Conservation (phyloP, 1,140 invertebrate genomes). For the Zaprionus camerounensis region DNA sequence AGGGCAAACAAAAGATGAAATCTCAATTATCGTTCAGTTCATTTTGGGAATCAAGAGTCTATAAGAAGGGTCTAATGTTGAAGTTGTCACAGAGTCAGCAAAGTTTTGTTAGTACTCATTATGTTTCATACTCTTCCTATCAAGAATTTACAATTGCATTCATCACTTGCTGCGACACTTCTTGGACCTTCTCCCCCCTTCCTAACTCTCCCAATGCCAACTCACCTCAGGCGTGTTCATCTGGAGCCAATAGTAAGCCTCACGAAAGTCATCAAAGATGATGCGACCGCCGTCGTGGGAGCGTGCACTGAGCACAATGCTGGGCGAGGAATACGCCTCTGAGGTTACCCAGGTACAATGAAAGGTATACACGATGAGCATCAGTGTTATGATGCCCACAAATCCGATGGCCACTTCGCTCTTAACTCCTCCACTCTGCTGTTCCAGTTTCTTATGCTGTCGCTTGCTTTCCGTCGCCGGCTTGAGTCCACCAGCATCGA, state of each 20-base stretch:
- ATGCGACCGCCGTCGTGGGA: slow-evolving; percentile 97
- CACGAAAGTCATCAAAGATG: slow-evolving; percentile 98
- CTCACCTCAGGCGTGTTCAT: slow-evolving; percentile 96
- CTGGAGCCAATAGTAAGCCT: slow-evolving; percentile 98
- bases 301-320: slow-evolving; percentile 97
- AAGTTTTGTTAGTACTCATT: slow-evolving; percentile 74
- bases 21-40: neutral
- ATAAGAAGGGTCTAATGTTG: neutral
- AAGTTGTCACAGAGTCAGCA: slow-evolving; percentile 41
- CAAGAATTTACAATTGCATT: slow-evolving; percentile 66
- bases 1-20: slow-evolving; percentile 22
- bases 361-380: slow-evolving; percentile 96
- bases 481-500: slow-evolving; percentile 86
- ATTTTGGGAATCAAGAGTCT: neutral
- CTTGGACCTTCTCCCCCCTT: too few relatives aligned
- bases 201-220: slow-evolving; percentile 11
- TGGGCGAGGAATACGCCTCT: slow-evolving; percentile 98
- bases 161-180: slow-evolving; percentile 49
- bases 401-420: slow-evolving; percentile 95
- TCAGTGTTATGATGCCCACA: slow-evolving; percentile 92
- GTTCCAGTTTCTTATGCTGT: slow-evolving; percentile 89
- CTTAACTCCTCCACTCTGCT: slow-evolving; percentile 93
- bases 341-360: slow-evolving; percentile 99
- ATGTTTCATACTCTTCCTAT: slow-evolving; percentile 82
- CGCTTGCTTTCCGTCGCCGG: slow-evolving; percentile 79